A percentile compares a stretch with the other conserved stretches of the same genome.
phyloP scores from a whole-genome alignment of 2,888 invertebrate species.

The Azorinus chamasolen region DNA sequence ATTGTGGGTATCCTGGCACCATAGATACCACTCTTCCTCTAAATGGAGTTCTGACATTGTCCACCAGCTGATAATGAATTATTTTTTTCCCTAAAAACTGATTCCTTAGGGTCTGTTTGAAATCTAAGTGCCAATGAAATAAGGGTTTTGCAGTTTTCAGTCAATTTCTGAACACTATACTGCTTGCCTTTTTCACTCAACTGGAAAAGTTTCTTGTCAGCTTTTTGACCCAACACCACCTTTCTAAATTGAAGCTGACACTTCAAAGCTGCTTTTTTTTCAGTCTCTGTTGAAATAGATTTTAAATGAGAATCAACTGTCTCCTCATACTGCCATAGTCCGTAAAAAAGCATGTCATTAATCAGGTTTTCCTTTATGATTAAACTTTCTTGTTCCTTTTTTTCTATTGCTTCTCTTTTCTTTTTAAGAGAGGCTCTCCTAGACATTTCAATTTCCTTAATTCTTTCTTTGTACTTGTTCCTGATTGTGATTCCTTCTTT shows the following conservation, averaged over 20 bases:
- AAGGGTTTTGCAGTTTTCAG: conserved; percentile 36
- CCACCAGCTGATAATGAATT: conserved; percentile 12
- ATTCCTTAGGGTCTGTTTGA: background rate
- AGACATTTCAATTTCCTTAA: conserved; percentile 9
- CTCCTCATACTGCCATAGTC: conserved; percentile 44
- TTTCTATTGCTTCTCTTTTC: conserved; percentile 22
- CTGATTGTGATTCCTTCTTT: conserved; percentile 23
- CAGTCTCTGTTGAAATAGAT: background rate
- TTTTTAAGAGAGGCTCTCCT: conserved; percentile 7
- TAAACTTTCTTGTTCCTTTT: conserved; percentile 21
- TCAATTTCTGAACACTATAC: conserved; percentile 13
- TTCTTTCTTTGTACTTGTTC: conserved; percentile 20
- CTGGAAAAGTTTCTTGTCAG: conserved; percentile 38
- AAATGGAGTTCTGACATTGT: conserved; percentile 12
- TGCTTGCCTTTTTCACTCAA: conserved; percentile 28
- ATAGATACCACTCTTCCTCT: conserved; percentile 26
- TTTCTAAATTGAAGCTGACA: conserved; percentile 35
- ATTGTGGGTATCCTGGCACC: conserved; percentile 41
- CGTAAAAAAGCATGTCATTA: conserved; percentile 28
- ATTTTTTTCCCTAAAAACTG: conserved; percentile 26
- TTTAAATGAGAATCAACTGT: conserved; percentile 25
- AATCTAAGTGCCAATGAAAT: background rate
- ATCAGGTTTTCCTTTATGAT: conserved; percentile 10
- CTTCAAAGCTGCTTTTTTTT: conserved; percentile 30
- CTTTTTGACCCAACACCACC: conserved; percentile 27